Evolutionary conservation across 2,888 invertebrate species (phyloP), one percentile per base, ranked within the genome.

Genomic region (Frankliniella fusca): DNA sequence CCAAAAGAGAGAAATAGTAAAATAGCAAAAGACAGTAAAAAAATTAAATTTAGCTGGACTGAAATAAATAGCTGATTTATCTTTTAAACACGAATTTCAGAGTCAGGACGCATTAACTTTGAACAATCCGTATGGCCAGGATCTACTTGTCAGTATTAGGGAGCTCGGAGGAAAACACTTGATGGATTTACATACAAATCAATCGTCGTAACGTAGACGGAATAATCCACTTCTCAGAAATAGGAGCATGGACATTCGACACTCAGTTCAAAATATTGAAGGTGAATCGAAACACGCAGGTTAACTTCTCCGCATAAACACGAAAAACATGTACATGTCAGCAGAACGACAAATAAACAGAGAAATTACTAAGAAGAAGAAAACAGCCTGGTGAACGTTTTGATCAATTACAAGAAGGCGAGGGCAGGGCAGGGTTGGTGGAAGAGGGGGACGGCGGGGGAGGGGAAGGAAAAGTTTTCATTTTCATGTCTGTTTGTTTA

Each of bases 331-430:
- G 54, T 54, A 54, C 54, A 76, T 76, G 70, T 76, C 70, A 76
- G 70, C 70, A 76, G 70, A 76, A 76, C n/a, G 61, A 61, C 70
- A 76, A 76, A 23, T 76, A n/a, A 27, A 18, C 20, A 18, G 61
- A 61, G 61, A 61, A 76, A 12, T 27, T 23, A 76, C 23, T 8
- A 11, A 76, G 12, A 23, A 76, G 27, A 23, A 76, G 8, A 27
- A 76, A 76, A 2, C 10, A n/a, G 50, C 50, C 18, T 61, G 15
- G 0, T 20, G 61, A 76, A 20, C 54, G 5, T 20, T 20, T 54
- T 54, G 15, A 12, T 5, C 54, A 11, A 15, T 12, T 54, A 20
- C 18, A 20, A 54, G 54, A 54, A 20, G 54, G 54, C 54, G 54
- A 20, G 15, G 54, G 12, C 15, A 2, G n/a, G n/a, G n/a, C n/a